Evolutionary conservation across 2,797 vertebrate species (phyloP), one percentile per base, ranked within the genome.

Genomic region (Neostethus bicornis): DNA sequence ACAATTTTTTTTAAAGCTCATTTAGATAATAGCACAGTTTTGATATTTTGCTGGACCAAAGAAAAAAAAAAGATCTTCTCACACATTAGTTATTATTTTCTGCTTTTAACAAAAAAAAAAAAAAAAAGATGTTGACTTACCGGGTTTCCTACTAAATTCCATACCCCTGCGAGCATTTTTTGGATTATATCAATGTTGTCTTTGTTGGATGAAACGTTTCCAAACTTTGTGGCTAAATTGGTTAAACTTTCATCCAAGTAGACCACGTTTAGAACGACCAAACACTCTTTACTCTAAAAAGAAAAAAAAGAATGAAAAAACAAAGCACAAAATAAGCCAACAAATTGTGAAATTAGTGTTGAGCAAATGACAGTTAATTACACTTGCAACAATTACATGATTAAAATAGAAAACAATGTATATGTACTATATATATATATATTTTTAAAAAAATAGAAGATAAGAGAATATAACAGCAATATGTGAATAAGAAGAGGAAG

Each of bases 131-230:
- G 8, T 20, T 4, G 44, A 87, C 89, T 83, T 42, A 89, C 89
- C 86, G 85, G 14, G 14, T 21, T 3, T 9, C 56, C 67, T 73
- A 91, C 84, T 37, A 83, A 76, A 66, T 84, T 63, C 45, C 90
- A 84, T 53, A 91, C 80, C 46, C 91, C 89, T 70, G 88, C 81
- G 56, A 93, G 72, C 81, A 91, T 92, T 66, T 88, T 71, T 51
- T 91, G 81, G 47, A 92, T 85, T 42, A 91, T 90, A 42, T 71
- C 85, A 66, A 93, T 92, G 68, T 91, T 80, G 51, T 90, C 86
- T 78, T 83, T 90, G 81, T 93, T 93, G 66, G 91, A 90, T 61
- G 92, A 92, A 81, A 92, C 87, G 61, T 93, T 92, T 65, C 91
- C 92, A 87, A 93, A 93, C 80, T 90, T 92, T 34, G 86, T 42